These are phyloP conservation scores for Rattus rattus DNA, from an alignment of 2,113 vertebrate genomes.

Conservation along the genomic window DNA sequence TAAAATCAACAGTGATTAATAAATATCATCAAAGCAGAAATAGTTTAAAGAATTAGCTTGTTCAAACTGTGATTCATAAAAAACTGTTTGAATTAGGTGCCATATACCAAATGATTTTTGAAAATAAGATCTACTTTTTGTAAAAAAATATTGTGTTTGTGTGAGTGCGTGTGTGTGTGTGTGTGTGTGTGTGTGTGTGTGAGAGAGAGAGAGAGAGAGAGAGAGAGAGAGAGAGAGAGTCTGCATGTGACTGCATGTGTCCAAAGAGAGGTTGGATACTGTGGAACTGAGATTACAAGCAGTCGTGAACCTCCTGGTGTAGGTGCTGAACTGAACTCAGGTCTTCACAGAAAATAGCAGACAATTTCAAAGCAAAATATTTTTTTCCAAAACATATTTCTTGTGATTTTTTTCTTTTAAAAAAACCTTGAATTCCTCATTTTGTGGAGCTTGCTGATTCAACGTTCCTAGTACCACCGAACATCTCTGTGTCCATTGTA, in stretches of 20 bases:
- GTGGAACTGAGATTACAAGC: neutral
- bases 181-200: neutral
- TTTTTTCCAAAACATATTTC: neutral
- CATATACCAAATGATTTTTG: neutral
- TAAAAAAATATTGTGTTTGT: too few species aligned
- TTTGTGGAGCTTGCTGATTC: conserved; percentile 49
- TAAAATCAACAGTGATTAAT: conserved; percentile 55
- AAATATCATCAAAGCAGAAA: conserved; percentile 48
- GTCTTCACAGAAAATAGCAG: neutral
- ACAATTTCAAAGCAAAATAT: too few species aligned
- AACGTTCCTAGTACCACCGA: neutral
- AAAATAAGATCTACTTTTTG: neutral
- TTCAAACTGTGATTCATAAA: conserved; percentile 50
- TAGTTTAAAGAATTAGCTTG: neutral
- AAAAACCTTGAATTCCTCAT: conserved; percentile 39
- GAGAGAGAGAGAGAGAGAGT: too few species aligned
- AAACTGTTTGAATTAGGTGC: conserved; percentile 14
- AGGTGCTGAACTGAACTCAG: neutral
- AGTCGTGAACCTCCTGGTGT: neutral
- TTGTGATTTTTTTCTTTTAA: conserved; percentile 10
- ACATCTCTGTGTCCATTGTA: neutral
- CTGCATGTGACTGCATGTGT: neutral
- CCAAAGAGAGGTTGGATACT: neutral
- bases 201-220: too few species aligned
- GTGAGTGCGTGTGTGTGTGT: neutral